Evolutionary conservation across 1,140 invertebrate species (phyloP).

Genomic region (Drosophila truncata): DNA sequence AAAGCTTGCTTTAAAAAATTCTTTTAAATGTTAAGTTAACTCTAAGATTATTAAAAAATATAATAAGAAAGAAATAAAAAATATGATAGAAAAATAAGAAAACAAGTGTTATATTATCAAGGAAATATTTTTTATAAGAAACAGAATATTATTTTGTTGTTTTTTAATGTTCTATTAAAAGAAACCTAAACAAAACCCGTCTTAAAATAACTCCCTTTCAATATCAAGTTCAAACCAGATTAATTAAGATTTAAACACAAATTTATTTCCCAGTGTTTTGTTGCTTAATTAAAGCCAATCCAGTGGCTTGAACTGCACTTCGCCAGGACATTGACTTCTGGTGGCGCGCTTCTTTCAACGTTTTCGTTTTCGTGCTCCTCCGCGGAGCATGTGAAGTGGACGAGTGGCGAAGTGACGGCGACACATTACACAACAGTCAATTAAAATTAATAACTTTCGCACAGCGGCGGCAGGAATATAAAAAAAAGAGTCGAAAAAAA

Average conservation of each 20-base stretch:
- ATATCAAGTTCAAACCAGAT: not conserved
- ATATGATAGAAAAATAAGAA: not conserved
- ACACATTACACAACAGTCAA: constrained; percentile 81
- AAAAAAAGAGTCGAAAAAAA: constrained; percentile 18
- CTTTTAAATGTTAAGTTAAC: too few species aligned
- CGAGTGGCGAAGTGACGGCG: constrained; percentile 59
- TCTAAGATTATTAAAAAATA: too few species aligned
- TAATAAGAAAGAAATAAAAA: too few species aligned
- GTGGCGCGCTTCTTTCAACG: constrained; percentile 2
- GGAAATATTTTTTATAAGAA: too few species aligned
- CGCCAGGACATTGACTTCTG: constrained; percentile 64
- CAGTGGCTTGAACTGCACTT: constrained; percentile 32
- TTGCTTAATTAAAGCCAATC: constrained; percentile 76
- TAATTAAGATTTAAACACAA: not conserved
- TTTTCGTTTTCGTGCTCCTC: constrained; percentile 23
- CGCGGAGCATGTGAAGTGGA: constrained; percentile 62
- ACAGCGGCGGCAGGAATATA: constrained; percentile 34
- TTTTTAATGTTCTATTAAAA: too few species aligned
- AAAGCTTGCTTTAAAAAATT: too few species aligned
- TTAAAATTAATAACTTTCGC: constrained; percentile 83
- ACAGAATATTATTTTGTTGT: not conserved
- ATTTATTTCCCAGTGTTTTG: constrained; percentile 20
- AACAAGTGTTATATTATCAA: too few species aligned
- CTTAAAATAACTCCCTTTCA: not conserved
- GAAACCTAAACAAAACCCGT: not conserved